Base-by-base conservation (phyloP, 2,113 vertebrate species). In the Cyanoliseus patagonus region DNA sequence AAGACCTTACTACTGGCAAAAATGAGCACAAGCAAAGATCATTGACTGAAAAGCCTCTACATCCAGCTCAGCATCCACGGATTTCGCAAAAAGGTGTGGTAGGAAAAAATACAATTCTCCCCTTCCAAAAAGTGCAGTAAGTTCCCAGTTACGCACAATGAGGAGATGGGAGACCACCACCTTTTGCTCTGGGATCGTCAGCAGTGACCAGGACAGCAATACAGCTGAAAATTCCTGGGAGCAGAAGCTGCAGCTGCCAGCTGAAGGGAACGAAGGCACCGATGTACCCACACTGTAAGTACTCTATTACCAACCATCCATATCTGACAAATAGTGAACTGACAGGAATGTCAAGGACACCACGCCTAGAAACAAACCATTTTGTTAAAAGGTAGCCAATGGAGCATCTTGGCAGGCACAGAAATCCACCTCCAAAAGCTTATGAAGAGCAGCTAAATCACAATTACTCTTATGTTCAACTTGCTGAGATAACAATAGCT, bases 211-310 rank as follows among this genome's bases (percentile, higher is more conserved):
- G 15, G 46, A 47, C 64, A 86, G 57, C 20, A 35, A 15, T 13
- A 3, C 2, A 76, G 33, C 0, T 39, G 31, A 74, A 81, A 66
- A 86, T 44, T 63, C 39, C 37, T 4, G 2, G 6, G 37, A 93
- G 28, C 17, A 73, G 44, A 67, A 57, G 37, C 30, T 93, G 14
- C 67, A 44, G 24, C 10, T 57, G 33, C 8, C 37, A 72, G n/a
- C 19, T 39, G 51, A 87, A 92, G n/a, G 19, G 31, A 68, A 70
- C 0, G 2, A 78, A 70, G 42, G 25, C 18, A 84, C 2, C 0
- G 0, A 15, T 73, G n/a, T 22, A 51, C 6, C 42, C 1, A 0
- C 0, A 1, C 35, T 57, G 2, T 8, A 82, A 49, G 35, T 15
- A 70, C 17, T 67, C 42, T 33, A 33, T 39, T 13, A 53, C 57